phyloP scores from a whole-genome alignment of 2,113 vertebrate species.

The Tragelaphus buxtoni region DNA sequence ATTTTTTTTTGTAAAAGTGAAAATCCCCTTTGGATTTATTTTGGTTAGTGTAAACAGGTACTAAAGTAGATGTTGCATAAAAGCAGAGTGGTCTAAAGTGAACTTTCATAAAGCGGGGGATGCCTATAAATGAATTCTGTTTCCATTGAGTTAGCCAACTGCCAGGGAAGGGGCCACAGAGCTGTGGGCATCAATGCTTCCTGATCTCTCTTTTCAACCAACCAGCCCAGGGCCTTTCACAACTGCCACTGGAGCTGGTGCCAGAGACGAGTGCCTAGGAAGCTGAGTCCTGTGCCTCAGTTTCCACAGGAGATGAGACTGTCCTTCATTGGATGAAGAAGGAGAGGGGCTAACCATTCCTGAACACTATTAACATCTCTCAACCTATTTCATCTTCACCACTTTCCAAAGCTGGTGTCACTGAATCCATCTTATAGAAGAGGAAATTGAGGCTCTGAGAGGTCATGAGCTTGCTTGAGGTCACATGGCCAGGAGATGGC shows the following conservation, averaged over 20 bases:
- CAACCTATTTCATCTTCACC: neutral
- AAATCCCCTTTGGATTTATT: neutral
- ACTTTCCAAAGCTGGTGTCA: neutral
- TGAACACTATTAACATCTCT: neutral
- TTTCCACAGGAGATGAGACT: neutral
- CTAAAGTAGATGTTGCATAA: neutral
- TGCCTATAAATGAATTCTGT: neutral
- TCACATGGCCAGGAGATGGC: neutral
- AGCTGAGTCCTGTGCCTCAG: too few relatives aligned
- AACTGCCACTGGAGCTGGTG: neutral
- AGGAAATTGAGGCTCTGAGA: neutral
- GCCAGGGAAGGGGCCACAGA: neutral
- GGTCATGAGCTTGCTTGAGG: neutral
- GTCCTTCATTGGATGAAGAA: too few relatives aligned
- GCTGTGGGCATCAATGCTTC: neutral
- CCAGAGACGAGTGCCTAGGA: neutral
- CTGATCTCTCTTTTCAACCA: neutral
- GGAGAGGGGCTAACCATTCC: accelerated
- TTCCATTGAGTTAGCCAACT: neutral
- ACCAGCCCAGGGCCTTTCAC: neutral
- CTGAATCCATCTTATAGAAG: neutral
- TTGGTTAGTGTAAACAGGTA: neutral
- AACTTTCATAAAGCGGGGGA: neutral
- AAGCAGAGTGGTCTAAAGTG: neutral
- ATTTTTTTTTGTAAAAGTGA: neutral